Evolutionary conservation across 1,140 invertebrate genomes (phyloP).

Genomic region (Lordiphosa collinella): DNA sequence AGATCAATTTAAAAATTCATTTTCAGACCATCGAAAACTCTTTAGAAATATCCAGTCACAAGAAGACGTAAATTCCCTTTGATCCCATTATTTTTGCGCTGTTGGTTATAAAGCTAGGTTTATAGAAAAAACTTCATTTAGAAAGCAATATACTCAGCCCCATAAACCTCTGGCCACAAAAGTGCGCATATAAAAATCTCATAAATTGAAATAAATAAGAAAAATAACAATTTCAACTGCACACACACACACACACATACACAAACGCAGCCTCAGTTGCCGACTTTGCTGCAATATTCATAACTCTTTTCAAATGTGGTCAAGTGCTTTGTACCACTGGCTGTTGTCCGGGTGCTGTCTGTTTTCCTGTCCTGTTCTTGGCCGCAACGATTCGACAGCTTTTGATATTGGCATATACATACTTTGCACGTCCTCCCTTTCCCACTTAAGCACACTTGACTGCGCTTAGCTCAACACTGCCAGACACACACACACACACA

Average conservation of each 20-base stretch:
- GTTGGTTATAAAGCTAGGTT: no score
- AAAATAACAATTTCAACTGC: conserved; percentile 65
- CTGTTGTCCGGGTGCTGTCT: conserved; percentile 5
- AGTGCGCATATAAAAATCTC: conserved; percentile 71
- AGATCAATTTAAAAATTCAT: no score
- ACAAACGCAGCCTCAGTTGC: conserved; percentile 9
- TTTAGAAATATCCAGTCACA: no score
- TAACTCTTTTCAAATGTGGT: conserved; percentile 77
- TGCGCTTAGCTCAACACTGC: conserved; percentile 33
- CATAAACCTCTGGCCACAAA: conserved; percentile 41
- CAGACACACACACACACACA: background rate
- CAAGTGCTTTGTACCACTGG: conserved; percentile 37
- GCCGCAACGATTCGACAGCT: conserved; percentile 39
- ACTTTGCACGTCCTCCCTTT: background rate
- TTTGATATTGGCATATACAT: conserved; percentile 31
- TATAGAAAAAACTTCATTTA: conserved; percentile 22
- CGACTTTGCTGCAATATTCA: conserved; percentile 66
- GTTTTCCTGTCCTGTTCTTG: conserved; percentile 1
- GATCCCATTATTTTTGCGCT: no score
- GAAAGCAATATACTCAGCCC: conserved; percentile 43
- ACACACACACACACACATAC: conserved; percentile 11
- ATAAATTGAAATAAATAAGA: conserved; percentile 76
- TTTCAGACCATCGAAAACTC: no score
- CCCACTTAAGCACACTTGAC: conserved; percentile 37
- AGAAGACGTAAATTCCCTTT: no score